These are phyloP conservation scores for Acromyrmex heyeri DNA, from an alignment of 1,140 invertebrate genomes.

Conservation along the genomic window DNA sequence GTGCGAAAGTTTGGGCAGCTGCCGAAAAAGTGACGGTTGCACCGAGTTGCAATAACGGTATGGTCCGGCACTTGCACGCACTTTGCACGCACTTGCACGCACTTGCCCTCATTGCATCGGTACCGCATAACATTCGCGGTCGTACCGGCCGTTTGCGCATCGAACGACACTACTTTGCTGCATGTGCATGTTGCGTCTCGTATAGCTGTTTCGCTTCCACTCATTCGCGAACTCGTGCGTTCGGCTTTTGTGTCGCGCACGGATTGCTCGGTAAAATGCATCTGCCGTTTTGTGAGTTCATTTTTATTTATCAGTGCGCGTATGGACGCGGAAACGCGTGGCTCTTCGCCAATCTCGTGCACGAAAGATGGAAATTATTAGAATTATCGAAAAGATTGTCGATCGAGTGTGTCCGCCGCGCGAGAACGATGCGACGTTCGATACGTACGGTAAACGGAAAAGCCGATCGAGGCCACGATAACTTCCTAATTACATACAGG, in stretches of 20 bases:
- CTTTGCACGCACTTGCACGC: constrained; percentile 11
- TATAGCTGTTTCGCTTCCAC: neutral
- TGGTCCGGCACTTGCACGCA: neutral
- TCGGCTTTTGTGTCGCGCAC: constrained; percentile 36
- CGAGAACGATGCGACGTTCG: constrained; percentile 5
- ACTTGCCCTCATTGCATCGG: constrained; percentile 26
- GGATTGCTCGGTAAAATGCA: constrained; percentile 41
- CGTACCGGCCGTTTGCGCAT: constrained; percentile 39
- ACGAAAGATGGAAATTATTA: constrained; percentile 41
- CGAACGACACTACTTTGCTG: constrained; percentile 6
- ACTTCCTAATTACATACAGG: neutral
- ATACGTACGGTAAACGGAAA: constrained; percentile 38
- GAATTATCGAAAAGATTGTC: constrained; percentile 9
- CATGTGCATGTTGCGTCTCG: neutral
- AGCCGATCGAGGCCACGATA: constrained; percentile 39
- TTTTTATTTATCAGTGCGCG: constrained; percentile 17
- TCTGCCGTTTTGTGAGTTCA: constrained; percentile 19
- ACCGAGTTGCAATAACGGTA: constrained; percentile 24
- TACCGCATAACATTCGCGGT: constrained; percentile 18
- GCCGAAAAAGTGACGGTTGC: constrained; percentile 68
- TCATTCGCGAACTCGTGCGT: neutral
- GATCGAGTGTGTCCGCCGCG: neutral
- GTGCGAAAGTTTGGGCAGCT: constrained; percentile 56
- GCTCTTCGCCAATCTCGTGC: neutral
- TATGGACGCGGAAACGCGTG: constrained; percentile 10